phyloP scores from a whole-genome alignment of 1,140 invertebrate genomes.

The Rhagoletis zephyria region DNA sequence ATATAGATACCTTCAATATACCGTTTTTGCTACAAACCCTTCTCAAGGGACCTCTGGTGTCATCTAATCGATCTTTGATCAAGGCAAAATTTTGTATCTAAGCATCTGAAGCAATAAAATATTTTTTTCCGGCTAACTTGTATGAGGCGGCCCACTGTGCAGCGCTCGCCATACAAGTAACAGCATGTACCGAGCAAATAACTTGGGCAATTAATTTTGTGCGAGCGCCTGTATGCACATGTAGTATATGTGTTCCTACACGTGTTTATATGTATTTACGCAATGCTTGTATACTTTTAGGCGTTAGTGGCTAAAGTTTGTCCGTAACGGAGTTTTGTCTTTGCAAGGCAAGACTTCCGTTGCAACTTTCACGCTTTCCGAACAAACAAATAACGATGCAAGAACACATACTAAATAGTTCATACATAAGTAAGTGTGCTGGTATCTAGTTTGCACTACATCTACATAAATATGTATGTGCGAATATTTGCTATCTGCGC shows the following conservation, averaged over 20 bases:
- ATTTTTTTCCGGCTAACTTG: too few species aligned
- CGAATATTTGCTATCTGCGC: background rate
- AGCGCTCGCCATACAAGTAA: background rate
- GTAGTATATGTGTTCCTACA: background rate
- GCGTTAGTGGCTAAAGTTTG: constrained; percentile 35
- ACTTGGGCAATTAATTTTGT: constrained; percentile 43
- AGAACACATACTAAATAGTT: background rate
- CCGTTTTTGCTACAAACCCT: too few species aligned
- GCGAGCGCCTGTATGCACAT: background rate
- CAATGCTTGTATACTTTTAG: constrained; percentile 4
- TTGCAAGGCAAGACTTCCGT: constrained; percentile 6
- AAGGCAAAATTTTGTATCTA: too few species aligned
- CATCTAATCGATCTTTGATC: too few species aligned
- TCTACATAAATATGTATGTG: too few species aligned
- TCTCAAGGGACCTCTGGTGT: too few species aligned
- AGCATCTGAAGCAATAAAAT: too few species aligned
- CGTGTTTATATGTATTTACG: background rate
- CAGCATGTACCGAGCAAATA: background rate
- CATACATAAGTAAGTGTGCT: too few species aligned
- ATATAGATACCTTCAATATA: too few species aligned
- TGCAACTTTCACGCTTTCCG: constrained; percentile 3
- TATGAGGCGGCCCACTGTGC: too few species aligned
- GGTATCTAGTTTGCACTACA: too few species aligned
- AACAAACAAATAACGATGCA: constrained; percentile 15
- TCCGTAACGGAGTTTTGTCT: constrained; percentile 24